Base-by-base conservation (phyloP, 1,140 invertebrate genomes). In the Sinella curviseta region DNA sequence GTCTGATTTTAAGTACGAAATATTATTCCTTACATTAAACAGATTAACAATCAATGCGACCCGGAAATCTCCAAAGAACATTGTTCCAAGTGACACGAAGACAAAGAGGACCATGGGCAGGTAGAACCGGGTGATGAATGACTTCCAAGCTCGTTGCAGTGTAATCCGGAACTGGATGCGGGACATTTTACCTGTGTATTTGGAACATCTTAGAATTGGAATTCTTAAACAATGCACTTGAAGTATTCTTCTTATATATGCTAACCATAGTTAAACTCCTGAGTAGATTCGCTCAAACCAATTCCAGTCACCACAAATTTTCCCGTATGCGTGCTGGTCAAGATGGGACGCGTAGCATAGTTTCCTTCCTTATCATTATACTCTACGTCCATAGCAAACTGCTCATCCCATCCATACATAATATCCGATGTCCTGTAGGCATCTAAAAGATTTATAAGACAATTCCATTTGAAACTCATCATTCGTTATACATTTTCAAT, bases 101-200 rank as follows among this genome's bases (percentile, higher is more conserved):
- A 36, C 67, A 24, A 78, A 78, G 12, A 78, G 35, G 0, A 60
- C 77, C 65, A 73, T 74, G 0, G 77, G 77, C 1, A 73, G 20
- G 36, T 48, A 78, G 33, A 74, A 78, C 33, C 77, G 20, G 0
- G 67, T 39, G 16, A 78, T 35, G 8, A 74, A 78, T 0, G 77
- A 36, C 54, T 35, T 39, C 77, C 77, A 78, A n/a, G 77, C 55
- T 17, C 77, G 65, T 78, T 78, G 77, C 17, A 78, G 26, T 31
- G n/a, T n/a, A 20, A 78, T 35, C 14, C 0, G n/a, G 30, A 30
- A 67, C 16, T 12, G 8, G n/a, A 77, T 1, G n/a, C 57, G 20
- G n/a, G 77, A 77, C n/a, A 70, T 54, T 70, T 24, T 36, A 14
- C 77, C 77, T 77, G 20, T n/a, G n/a, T n/a, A n/a, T n/a, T n/a